Evolutionary conservation across 2,888 invertebrate genomes (phyloP).

Genomic region (Galerucella pusilla): DNA sequence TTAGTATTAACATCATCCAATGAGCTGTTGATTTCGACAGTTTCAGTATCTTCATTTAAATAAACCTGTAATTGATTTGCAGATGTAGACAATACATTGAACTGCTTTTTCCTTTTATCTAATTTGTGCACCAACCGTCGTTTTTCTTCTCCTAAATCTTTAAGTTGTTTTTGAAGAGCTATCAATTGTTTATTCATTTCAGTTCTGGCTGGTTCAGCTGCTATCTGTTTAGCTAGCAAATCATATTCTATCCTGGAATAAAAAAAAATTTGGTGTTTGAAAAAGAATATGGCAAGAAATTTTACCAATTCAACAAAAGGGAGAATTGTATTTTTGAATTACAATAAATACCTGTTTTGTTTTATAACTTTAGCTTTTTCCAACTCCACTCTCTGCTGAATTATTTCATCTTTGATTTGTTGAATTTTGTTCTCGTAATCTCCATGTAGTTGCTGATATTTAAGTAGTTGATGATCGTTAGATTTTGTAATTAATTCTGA

Average conservation of each 20-base stretch:
- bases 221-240: conserved; percentile 89
- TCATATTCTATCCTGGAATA: conserved; percentile 83
- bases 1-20: conserved; percentile 67
- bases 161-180: conserved; percentile 78
- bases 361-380: conserved; percentile 86
- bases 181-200: conserved; percentile 79
- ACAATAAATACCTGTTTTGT: conserved; percentile 73
- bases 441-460: conserved; percentile 82
- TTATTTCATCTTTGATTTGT: conserved; percentile 83
- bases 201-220: conserved; percentile 88
- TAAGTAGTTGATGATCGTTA: conserved; percentile 78
- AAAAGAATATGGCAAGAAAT: no score
- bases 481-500: conserved; percentile 83
- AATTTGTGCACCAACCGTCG: conserved; percentile 81
- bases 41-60: conserved; percentile 72
- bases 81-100: conserved; percentile 87
- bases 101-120: conserved; percentile 87
- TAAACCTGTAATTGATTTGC: conserved; percentile 86
- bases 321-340: not conserved
- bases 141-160: conserved; percentile 76
- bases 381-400: conserved; percentile 82
- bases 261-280: no score
- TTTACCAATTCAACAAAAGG: no score
- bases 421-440: conserved; percentile 84
- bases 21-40: conserved; percentile 41